A percentile compares a stretch with the other conserved stretches of the same genome.
These are phyloP conservation scores for Percina caprodes DNA, from an alignment of 2,113 vertebrate genomes.

Conservation along the genomic window DNA sequence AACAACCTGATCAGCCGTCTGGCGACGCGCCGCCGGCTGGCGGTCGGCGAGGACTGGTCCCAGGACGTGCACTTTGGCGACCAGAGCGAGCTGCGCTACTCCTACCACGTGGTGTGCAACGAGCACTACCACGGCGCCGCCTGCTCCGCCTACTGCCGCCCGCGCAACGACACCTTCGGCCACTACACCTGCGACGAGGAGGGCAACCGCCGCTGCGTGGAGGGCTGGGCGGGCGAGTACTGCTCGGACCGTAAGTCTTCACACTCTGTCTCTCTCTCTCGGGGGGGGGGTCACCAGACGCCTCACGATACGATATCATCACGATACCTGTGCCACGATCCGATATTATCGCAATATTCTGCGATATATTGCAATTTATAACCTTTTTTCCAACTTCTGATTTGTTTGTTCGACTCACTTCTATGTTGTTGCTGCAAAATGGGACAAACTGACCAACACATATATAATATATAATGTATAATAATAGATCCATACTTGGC, in stretches of 20 bases:
- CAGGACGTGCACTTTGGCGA: constrained; percentile 83
- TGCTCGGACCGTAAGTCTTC: constrained; percentile 84
- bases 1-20: constrained; percentile 88
- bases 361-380: too few species aligned
- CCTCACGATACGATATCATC: too few species aligned
- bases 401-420: too few species aligned
- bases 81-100: constrained; percentile 87
- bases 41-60: constrained; percentile 85
- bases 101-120: constrained; percentile 88
- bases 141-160: constrained; percentile 88
- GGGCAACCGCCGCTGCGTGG: constrained; percentile 78
- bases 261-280: too few species aligned
- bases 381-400: too few species aligned
- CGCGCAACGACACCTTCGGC: constrained; percentile 86
- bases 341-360: too few species aligned
- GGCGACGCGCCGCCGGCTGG: constrained; percentile 82
- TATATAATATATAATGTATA: too few species aligned
- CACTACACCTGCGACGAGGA: constrained; percentile 84
- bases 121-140: constrained; percentile 86
- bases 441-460: too few species aligned
- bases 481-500: too few species aligned
- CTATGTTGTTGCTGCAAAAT: too few species aligned
- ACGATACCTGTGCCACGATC: too few species aligned
- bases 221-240: constrained; percentile 86
- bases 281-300: too few species aligned